Base-by-base conservation (phyloP, 2,113 vertebrate genomes). In the Rhinolophus sinicus region DNA sequence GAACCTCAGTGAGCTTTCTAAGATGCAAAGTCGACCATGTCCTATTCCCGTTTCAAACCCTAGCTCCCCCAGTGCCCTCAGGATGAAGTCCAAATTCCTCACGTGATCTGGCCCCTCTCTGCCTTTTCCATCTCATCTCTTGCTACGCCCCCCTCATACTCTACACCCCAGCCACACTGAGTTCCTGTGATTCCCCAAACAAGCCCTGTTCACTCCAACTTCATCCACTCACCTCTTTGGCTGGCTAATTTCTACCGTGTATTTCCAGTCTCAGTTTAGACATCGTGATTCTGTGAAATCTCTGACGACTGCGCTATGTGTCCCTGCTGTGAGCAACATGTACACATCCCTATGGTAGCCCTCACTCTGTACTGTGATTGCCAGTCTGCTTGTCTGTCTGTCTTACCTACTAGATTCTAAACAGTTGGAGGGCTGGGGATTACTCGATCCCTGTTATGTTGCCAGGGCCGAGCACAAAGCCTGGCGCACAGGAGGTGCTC, bases 391-490 rank as follows among this genome's bases (percentile, higher is more conserved):
- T 40, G 13, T 24, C 69, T 35, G 13, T 24, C 69, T 35, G 8
- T 70, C 28, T 56, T 35, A 19, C 35, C 19, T 11, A 1, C 80
- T 18, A 24, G 80, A 6, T 6, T 24, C 86, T 40, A 69, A 47
- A 73, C 33, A 2, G 54, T 28, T 35, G 10, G 62, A 90, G 47
- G 69, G 21, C 18, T 47, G 30, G 65, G 65, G 50, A 44, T 35
- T 15, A n/a, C 70, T 4, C 6, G 16, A 15, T 54, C 13, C 0
- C 24, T 38, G 8, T 21, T 18, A 18, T 0, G 4, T n/a, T n/a
- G 16, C 28, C 28, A 14, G 54, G 15, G 60, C 44, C 9, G 4
- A 67, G 69, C 69, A 28, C 80, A 22, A 54, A 19, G 28, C 64
- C 40, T n/a, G 72, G 44, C 12, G 7, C 15, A 1, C 10, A 16